These are phyloP conservation scores for Corella eumyota DNA, from an alignment of 23 tunicate species.

Conservation along the genomic window DNA sequence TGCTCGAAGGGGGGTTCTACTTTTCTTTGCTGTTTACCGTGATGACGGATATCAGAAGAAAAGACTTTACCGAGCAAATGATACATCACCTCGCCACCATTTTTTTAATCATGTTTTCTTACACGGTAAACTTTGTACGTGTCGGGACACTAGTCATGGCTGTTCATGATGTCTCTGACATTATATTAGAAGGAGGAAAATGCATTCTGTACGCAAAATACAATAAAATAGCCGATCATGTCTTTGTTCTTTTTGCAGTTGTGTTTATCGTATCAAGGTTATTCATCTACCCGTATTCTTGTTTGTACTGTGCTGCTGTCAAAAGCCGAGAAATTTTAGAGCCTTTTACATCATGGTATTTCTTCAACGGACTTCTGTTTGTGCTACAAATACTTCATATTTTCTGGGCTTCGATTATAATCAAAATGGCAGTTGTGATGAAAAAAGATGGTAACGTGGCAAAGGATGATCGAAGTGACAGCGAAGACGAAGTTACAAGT, in stretches of 20 bases:
- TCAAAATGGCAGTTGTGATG: conserved; percentile 62
- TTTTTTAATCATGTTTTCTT: conserved; percentile 69
- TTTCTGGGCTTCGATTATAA: conserved; percentile 73
- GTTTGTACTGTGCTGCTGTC: conserved; percentile 56
- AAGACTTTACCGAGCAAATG: conserved; percentile 73
- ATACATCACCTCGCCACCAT: conserved; percentile 87
- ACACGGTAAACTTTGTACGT: conserved; percentile 64
- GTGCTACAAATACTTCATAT: conserved; percentile 64
- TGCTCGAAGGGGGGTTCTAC: conserved; percentile 90
- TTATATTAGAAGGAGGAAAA: conserved; percentile 72
- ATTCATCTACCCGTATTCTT: conserved; percentile 41
- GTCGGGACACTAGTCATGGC: conserved; percentile 86
- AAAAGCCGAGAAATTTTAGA: conserved; percentile 51
- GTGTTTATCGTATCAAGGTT: conserved; percentile 59
- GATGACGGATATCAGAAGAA: conserved; percentile 60
- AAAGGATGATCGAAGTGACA: conserved; percentile 68
- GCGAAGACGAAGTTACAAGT: too few species aligned
- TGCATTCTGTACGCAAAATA: conserved; percentile 39
- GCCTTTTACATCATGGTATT: conserved; percentile 52
- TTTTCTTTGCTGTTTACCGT: conserved; percentile 54
- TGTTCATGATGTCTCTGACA: conserved; percentile 85
- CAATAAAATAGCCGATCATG: conserved; percentile 28
- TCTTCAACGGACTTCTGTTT: conserved; percentile 66
- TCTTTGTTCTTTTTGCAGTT: conserved; percentile 66
- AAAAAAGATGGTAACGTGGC: conserved; percentile 19